phyloP scores from a whole-genome alignment of 1,140 invertebrate species.

The Cotesia typhae region DNA sequence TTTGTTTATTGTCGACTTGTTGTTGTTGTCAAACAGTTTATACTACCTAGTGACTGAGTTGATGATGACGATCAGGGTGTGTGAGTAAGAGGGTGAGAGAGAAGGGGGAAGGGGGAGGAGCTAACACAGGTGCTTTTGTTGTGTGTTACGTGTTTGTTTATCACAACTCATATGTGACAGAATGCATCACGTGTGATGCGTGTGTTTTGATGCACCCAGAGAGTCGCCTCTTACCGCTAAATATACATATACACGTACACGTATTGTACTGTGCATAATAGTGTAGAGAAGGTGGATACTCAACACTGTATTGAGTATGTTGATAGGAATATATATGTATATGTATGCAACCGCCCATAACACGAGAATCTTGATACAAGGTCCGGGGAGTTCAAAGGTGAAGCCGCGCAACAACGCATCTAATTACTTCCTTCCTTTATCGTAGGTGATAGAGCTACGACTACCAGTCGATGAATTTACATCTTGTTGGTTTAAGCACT shows the following conservation, averaged over 20 bases:
- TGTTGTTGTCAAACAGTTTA: not conserved
- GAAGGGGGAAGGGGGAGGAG: not conserved
- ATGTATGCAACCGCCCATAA: slow-evolving; percentile 27
- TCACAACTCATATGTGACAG: slow-evolving; percentile 7
- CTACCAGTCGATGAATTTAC: slow-evolving; percentile 51
- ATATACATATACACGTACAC: not conserved
- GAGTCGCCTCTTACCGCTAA: not conserved
- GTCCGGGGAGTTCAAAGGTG: slow-evolving; percentile 56
- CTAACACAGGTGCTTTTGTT: not conserved
- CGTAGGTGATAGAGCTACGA: slow-evolving; percentile 36
- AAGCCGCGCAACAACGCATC: slow-evolving; percentile 59
- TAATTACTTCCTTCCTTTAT: slow-evolving; percentile 61
- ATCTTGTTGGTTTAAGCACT: slow-evolving; percentile 61
- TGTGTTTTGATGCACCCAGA: slow-evolving; percentile 3
- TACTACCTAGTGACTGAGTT: too few species aligned
- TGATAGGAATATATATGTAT: not conserved
- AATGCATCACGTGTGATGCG: not conserved
- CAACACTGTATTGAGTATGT: too few species aligned
- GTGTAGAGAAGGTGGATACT: too few species aligned
- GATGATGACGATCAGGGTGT: too few species aligned
- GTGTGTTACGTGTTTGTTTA: slow-evolving; percentile 9
- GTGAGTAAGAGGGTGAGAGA: too few species aligned
- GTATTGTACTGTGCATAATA: too few species aligned
- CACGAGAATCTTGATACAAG: slow-evolving; percentile 36
- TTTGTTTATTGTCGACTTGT: slow-evolving; percentile 12